Conservation (phyloP, 30 jellyfish, hydroid and myxozoan genomes). For the Nemopilema nomurai region DNA sequence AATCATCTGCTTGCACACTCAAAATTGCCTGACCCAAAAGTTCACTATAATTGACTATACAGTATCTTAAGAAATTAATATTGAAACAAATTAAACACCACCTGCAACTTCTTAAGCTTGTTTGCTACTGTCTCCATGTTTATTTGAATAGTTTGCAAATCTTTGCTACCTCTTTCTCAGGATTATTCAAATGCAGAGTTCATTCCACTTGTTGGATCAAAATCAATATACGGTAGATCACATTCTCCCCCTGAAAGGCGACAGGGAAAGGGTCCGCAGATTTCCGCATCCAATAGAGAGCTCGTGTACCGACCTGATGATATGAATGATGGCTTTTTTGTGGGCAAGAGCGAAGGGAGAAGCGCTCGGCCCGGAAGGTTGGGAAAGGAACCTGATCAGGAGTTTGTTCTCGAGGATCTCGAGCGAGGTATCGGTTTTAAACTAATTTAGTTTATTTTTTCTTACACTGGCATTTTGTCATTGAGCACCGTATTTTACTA, state of each 20-base stretch:
- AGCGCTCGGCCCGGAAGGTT: neutral
- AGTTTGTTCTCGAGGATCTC: conserved; percentile 34
- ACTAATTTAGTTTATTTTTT: no score
- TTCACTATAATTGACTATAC: no score
- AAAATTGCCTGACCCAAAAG: no score
- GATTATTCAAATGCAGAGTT: conserved; percentile 40
- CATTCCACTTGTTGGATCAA: conserved; percentile 15
- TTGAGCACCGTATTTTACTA: no score
- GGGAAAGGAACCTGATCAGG: neutral
- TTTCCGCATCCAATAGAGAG: neutral
- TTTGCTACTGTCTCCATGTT: neutral
- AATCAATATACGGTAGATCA: conserved; percentile 2
- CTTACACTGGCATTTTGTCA: no score
- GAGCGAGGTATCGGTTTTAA: conserved; percentile 48
- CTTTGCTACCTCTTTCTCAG: neutral
- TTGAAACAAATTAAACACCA: no score
- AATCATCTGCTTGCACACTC: no score
- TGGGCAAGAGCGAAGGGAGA: neutral
- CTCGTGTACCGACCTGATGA: neutral
- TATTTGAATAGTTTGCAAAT: neutral
- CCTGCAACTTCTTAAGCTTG: no score
- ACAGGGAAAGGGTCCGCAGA: neutral
- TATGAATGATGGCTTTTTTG: neutral
- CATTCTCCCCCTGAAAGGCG: neutral
- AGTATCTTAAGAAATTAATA: no score